Evolutionary conservation across 1,140 invertebrate genomes (phyloP).

Genomic region (Gonatopus flavifemur): DNA sequence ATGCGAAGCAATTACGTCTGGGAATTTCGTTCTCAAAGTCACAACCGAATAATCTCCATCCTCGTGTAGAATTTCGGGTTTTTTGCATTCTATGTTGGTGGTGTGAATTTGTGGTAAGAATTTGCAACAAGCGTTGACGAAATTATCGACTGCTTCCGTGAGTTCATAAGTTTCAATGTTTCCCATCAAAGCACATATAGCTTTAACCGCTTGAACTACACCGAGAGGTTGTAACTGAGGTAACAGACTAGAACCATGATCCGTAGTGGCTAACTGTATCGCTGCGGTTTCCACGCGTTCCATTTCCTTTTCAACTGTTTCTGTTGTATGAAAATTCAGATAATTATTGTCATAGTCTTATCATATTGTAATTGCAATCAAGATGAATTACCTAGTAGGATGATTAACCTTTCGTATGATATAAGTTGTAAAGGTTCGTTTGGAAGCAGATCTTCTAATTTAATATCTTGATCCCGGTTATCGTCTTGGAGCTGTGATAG

Average conservation of each 20-base stretch:
- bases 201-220: constrained; percentile 88
- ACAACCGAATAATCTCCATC: constrained; percentile 67
- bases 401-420: constrained; percentile 76
- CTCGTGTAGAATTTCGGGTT: constrained; percentile 62
- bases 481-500: constrained; percentile 74
- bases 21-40: constrained; percentile 58
- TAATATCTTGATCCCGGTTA: constrained; percentile 68
- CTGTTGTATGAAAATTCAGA: constrained; percentile 43
- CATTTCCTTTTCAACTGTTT: constrained; percentile 81
- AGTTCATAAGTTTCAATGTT: constrained; percentile 86
- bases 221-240: constrained; percentile 62
- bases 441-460: constrained; percentile 75
- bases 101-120: constrained; percentile 55
- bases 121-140: constrained; percentile 66
- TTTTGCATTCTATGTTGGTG: constrained; percentile 57
- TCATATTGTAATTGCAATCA: constrained; percentile 12
- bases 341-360: background rate
- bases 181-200: constrained; percentile 84
- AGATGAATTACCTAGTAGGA: constrained; percentile 75
- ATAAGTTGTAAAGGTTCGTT: constrained; percentile 71
- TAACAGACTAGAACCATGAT: constrained; percentile 53
- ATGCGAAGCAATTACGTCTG: constrained; percentile 62
- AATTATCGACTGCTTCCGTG: constrained; percentile 71
- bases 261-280: constrained; percentile 58
- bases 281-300: constrained; percentile 71